A percentile compares a stretch with the other conserved stretches of the same genome.
Evolutionary conservation across 2,888 invertebrate genomes (phyloP).

Genomic region (Carpatolechia fugitivella): DNA sequence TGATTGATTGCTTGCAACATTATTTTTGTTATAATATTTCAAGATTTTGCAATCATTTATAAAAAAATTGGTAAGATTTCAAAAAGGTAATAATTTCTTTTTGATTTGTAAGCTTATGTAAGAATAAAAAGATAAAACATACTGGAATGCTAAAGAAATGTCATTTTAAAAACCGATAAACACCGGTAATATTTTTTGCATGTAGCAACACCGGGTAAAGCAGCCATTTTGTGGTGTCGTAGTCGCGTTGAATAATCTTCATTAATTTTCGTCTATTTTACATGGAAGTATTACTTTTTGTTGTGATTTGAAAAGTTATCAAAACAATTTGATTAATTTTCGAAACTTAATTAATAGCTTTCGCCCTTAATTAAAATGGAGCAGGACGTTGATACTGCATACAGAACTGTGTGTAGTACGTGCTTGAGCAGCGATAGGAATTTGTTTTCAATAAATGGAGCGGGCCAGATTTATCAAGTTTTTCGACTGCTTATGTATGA

Average conservation of each 20-base stretch:
- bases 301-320: constrained; percentile 63
- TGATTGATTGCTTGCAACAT: neutral
- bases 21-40: no score
- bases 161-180: neutral
- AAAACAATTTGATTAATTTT: constrained; percentile 27
- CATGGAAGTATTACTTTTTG: constrained; percentile 78
- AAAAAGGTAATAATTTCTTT: no score
- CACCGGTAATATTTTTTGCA: neutral
- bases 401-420: constrained; percentile 54
- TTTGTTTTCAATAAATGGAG: constrained; percentile 51
- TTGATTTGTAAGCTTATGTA: no score
- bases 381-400: constrained; percentile 60
- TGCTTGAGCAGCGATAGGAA: constrained; percentile 64
- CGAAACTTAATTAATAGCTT: constrained; percentile 32
- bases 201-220: constrained; percentile 61
- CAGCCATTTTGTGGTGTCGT: constrained; percentile 78
- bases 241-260: constrained; percentile 56
- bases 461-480: constrained; percentile 51
- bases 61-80: no score
- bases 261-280: constrained; percentile 74
- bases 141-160: no score
- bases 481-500: constrained; percentile 66
- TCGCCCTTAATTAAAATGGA: constrained; percentile 50
- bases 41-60: no score
- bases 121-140: neutral